Conservation (phyloP, 2,888 invertebrate genomes). For the Hemistola chrysoprasaria region DNA sequence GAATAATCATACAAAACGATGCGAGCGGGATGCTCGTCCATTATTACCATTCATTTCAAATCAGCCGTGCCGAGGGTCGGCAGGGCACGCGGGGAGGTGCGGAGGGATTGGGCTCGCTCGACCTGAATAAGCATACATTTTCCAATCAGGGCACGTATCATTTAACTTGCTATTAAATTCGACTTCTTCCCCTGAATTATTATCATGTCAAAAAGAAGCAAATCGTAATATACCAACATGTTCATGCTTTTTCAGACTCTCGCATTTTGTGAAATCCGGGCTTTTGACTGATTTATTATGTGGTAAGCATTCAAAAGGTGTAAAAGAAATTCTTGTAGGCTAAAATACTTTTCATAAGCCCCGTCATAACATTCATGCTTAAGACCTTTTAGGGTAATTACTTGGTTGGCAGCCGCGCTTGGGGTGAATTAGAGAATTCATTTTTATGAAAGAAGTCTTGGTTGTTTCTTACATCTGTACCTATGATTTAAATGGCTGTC, state of each 20-base stretch:
- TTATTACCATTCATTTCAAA: constrained; percentile 82
- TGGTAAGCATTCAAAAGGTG: constrained; percentile 62
- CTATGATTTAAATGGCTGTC: constrained; percentile 35
- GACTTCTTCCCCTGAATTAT: constrained; percentile 80
- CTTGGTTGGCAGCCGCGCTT: constrained; percentile 49
- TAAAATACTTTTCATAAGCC: constrained; percentile 78
- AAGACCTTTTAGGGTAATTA: constrained; percentile 81
- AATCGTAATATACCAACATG: constrained; percentile 35
- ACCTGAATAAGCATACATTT: constrained; percentile 82
- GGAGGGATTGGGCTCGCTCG: constrained; percentile 49
- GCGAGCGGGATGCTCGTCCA: constrained; percentile 76
- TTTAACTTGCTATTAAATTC: constrained; percentile 82
- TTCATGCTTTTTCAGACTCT: constrained; percentile 41
- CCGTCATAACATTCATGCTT: constrained; percentile 79
- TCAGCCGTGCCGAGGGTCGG: constrained; percentile 74
- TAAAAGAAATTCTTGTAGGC: constrained; percentile 60
- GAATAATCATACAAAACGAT: constrained; percentile 82
- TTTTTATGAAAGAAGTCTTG: constrained; percentile 72
- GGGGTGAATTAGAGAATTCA: constrained; percentile 76
- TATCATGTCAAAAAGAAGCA: constrained; percentile 69
- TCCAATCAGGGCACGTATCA: constrained; percentile 82
- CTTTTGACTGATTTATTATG: constrained; percentile 59
- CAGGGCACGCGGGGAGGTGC: constrained; percentile 34
- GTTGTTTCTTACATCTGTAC: constrained; percentile 59
- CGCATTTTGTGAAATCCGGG: constrained; percentile 19